A percentile compares a stretch with the other conserved stretches of the same genome.
These are phyloP conservation scores for Elanus axillaris DNA, from an alignment of 2,113 vertebrate species.

Conservation along the genomic window DNA sequence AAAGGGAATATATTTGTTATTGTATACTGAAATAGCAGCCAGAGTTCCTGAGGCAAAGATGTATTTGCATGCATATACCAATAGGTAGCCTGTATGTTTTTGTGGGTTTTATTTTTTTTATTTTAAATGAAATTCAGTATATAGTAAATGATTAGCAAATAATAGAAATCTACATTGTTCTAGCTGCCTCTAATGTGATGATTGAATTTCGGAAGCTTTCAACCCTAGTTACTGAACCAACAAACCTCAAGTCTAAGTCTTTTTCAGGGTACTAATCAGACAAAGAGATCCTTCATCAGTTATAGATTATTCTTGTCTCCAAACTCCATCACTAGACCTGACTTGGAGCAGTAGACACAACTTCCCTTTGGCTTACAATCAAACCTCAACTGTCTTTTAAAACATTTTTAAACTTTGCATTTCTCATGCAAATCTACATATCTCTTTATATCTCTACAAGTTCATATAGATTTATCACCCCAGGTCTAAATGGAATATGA, in stretches of 20 bases:
- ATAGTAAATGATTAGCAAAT: neutral
- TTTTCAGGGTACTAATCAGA: neutral
- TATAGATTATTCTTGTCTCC: neutral
- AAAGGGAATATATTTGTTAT: neutral
- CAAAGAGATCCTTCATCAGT: neutral
- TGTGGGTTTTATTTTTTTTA: neutral
- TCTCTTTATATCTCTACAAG: neutral
- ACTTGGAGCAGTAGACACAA: neutral
- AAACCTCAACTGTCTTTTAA: neutral
- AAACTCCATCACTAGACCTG: neutral
- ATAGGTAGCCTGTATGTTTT: neutral
- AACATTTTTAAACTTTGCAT: neutral
- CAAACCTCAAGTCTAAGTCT: neutral
- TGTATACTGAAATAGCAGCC: neutral
- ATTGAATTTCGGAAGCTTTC: conserved; percentile 7
- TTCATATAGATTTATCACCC: neutral
- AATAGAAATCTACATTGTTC: neutral
- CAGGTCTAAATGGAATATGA: neutral
- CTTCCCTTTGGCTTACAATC: conserved; percentile 6
- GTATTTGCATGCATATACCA: neutral
- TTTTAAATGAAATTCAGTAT: neutral
- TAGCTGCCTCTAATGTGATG: neutral
- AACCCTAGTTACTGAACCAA: neutral
- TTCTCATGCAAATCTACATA: neutral
- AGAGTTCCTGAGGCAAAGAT: neutral